Evolutionary conservation across 2,888 invertebrate species (phyloP), one percentile per base, ranked within the genome.

Genomic region (Brachyptera putata): DNA sequence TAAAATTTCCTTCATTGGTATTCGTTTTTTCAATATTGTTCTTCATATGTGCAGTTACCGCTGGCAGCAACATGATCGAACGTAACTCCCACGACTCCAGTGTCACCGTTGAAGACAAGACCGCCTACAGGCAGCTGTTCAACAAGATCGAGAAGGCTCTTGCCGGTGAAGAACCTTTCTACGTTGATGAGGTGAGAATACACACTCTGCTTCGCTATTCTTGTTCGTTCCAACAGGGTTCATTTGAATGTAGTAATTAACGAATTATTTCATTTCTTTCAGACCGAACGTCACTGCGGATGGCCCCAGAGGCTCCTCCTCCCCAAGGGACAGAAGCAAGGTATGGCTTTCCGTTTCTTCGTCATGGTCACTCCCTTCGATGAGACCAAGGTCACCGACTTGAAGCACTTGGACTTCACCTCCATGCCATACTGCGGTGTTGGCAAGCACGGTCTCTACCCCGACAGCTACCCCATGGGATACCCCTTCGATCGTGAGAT

Each of bases 401-500:
- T 41, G 56, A 22, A 58, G 18, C 58, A 57, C 16, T 57, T 58
- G 37, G 43, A 61, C 58, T 61, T 49, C 56, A 41, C 56, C 25
- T 39, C 72, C n/a, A 78, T 79, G 70, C 61, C 65, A 53, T 75
- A 77, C 56, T 77, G 80, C 61, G 79, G 77, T 66, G 74, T 79
- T 62, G 81, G 80, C 66, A 77, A 60, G 48, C 58, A 57, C 43
- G 57, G 57, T 11, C 18, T 53, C 53, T 53, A 53, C 53, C 53
- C 53, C 49, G 87, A 89, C 71, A 79, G 77, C 66, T 79, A 80
- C 71, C 80, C 87, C 48, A 77, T 84, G 69, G 87, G 86, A 57
- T 90, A 84, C 79, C 90, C 90, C 63, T 81, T 89, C 71, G 88
- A 90, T 71, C 84, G 86, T 66, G 75, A 76, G 16, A 80, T 86